Evolutionary conservation across 2,113 vertebrate genomes (phyloP).

Genomic region (Crotalus viridis): DNA sequence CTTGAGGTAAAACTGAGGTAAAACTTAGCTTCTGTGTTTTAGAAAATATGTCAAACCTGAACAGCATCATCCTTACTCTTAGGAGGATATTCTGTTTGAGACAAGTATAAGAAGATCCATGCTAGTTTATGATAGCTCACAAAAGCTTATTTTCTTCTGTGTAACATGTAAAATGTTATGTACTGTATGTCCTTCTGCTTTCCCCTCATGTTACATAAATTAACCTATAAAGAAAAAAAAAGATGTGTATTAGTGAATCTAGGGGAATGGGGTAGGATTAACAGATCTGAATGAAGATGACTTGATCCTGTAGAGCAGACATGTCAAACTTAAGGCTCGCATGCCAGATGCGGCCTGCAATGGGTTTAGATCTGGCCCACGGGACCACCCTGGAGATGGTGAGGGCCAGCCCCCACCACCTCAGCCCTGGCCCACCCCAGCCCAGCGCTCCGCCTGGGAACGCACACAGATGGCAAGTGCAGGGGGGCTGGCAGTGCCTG

Average conservation of each 20-base stretch:
- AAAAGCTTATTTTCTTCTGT: neutral
- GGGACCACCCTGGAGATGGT: no score
- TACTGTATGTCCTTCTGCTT: neutral
- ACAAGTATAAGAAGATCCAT: neutral
- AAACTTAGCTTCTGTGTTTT: neutral
- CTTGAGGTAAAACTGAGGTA: neutral
- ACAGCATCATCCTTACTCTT: neutral
- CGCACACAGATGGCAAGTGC: no score
- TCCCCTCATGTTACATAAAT: neutral
- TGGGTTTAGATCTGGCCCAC: no score
- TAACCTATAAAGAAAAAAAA: neutral
- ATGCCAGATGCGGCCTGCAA: no score
- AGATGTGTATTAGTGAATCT: neutral
- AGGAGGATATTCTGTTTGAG: neutral
- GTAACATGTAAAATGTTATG: neutral
- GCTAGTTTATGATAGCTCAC: neutral
- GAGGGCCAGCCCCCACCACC: no score
- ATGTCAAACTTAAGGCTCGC: no score
- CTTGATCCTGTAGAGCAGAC: neutral
- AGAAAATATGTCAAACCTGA: neutral
- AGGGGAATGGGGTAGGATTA: neutral
- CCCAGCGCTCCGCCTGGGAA: no score
- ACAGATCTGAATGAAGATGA: neutral
- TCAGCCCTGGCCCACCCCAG: no score
- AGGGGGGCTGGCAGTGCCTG: no score